Evolutionary conservation across 2,113 vertebrate genomes (phyloP), one percentile per base, ranked within the genome.

Genomic region (Neofelis nebulosa): DNA sequence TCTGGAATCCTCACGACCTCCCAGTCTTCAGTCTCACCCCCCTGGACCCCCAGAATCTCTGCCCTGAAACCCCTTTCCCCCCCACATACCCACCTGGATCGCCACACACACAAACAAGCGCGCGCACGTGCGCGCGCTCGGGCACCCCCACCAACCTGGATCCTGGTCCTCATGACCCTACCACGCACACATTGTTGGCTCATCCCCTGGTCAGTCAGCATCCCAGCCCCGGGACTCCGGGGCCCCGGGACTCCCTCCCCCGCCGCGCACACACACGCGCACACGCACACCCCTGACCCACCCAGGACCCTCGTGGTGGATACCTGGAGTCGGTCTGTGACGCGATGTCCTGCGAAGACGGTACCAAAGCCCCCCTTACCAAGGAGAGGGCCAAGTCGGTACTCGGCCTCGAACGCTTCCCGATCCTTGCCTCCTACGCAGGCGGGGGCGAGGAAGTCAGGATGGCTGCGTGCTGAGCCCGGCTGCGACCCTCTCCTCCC

Each of bases 311-410:
- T 96, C 25, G 38, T 88, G 80, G 89, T 68, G 52, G 94, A 95
- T 97, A 99, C 99, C 98, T 99, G 99, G 91, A 98, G 97, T 80
- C 98, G 98, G 94, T 99, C 99, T 0, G 99, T 97, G 85, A 99
- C 55, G 48, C 99, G 98, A 82, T 98, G 98, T 79, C 99, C 99
- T 68, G 98, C 96, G 82, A 98, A 99, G 73, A 99, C 99, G 0
- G 99, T 99, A 16, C 99, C 99, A 84, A 99, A 99, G 21, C 99
- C 99, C 4, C 99, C 99, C n/a, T 99, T 99, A 55, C 99, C 99
- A 89, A 99, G 97, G 31, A 99, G 97, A 13, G 98, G 84, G 25
- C 99, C 99, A 41, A 97, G 88, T 80, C 98, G 98, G 71, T 99
- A 99, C 71, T 98, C 97, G 74, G 98, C 98, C 65, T 99, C 99